These are phyloP conservation scores for Aegotheles bennettii DNA, from an alignment of 2,113 vertebrate genomes.

Conservation along the genomic window DNA sequence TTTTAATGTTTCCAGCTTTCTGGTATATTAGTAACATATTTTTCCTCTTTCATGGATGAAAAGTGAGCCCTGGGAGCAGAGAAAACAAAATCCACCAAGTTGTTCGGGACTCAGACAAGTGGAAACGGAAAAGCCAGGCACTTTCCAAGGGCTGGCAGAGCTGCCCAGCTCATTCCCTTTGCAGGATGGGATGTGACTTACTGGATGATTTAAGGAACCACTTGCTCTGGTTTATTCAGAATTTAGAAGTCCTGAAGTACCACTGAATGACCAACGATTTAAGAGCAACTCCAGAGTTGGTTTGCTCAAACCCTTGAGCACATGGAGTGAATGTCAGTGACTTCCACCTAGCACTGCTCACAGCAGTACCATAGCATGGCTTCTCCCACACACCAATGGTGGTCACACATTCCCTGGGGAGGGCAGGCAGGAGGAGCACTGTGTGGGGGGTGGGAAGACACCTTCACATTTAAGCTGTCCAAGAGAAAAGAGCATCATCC, in stretches of 20 bases:
- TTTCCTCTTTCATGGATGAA: not conserved
- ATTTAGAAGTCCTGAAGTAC: not conserved
- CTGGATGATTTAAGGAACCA: not conserved
- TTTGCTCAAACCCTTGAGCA: not conserved
- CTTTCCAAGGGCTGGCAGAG: not conserved
- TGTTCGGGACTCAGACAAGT: not conserved
- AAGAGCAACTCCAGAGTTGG: rapidly evolving
- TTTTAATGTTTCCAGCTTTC: not conserved
- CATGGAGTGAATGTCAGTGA: not conserved
- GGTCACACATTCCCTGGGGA: not conserved
- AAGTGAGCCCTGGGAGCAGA: not conserved
- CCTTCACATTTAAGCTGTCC: not conserved
- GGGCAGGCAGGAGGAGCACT: not conserved
- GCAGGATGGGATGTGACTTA: not conserved
- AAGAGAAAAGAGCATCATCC: not conserved
- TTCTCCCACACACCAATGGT: not conserved
- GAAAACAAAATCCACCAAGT: not conserved
- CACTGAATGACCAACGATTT: not conserved
- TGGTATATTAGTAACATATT: not conserved
- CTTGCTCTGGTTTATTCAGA: not conserved
- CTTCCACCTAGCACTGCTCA: not conserved
- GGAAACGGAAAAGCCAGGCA: not conserved
- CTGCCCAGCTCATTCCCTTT: not conserved
- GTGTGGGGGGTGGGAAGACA: not conserved
- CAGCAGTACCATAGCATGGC: not conserved